These are phyloP conservation scores for Atractosteus spatula DNA, from an alignment of 2,113 vertebrate species.

Conservation along the genomic window DNA sequence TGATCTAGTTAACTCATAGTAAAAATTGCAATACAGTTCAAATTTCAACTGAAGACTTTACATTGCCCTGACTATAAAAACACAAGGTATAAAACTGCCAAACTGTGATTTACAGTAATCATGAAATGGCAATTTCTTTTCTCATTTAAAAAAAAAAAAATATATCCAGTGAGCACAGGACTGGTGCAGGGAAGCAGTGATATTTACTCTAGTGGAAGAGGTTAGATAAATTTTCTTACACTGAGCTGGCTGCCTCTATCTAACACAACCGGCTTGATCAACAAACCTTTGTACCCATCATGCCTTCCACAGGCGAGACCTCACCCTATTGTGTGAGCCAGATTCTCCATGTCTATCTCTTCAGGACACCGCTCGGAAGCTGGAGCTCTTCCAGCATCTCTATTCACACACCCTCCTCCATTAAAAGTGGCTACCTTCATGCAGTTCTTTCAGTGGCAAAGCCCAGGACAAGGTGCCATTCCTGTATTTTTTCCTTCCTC, in stretches of 20 bases:
- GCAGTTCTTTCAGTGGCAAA: not conserved
- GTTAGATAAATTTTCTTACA: not conserved
- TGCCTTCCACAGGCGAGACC: not conserved
- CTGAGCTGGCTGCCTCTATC: not conserved
- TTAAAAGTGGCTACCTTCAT: constrained; percentile 6
- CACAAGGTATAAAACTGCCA: too few relatives aligned
- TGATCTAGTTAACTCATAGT: too few relatives aligned
- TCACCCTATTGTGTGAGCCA: not conserved
- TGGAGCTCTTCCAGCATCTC: not conserved
- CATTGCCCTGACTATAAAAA: too few relatives aligned
- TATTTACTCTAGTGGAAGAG: too few relatives aligned
- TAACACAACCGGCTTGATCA: not conserved
- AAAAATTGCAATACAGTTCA: too few relatives aligned
- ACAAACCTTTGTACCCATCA: not conserved
- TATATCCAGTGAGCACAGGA: too few relatives aligned
- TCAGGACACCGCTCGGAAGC: constrained; percentile 2
- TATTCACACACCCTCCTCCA: not conserved
- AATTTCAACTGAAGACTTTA: too few relatives aligned
- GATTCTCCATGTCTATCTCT: constrained; percentile 11
- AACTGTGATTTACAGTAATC: too few relatives aligned
- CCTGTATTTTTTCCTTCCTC: constrained; percentile 3
- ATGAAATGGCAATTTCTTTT: too few relatives aligned
- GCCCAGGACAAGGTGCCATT: not conserved
- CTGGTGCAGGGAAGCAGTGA: too few relatives aligned
- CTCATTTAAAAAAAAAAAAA: too few relatives aligned